Conservation (phyloP, 1,140 invertebrate species). For the Eupristina koningsbergeri region DNA sequence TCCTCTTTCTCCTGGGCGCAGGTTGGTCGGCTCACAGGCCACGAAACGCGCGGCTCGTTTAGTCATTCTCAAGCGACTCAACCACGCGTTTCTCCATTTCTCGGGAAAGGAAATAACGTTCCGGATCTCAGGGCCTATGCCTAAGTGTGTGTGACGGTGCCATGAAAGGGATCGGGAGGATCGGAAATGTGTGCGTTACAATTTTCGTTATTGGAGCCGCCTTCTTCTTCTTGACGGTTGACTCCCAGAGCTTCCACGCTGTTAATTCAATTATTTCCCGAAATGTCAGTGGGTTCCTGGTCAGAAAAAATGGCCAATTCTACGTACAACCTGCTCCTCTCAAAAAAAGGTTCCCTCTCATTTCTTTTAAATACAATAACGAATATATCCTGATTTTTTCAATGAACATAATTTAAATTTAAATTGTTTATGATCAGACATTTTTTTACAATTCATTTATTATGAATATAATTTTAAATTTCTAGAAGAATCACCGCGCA, state of each 20-base stretch:
- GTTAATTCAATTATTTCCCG: background rate
- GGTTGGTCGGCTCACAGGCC: background rate
- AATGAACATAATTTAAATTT: too few relatives aligned
- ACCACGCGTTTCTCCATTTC: background rate
- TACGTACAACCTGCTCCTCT: constrained; percentile 18
- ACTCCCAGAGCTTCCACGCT: background rate
- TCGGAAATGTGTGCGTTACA: background rate
- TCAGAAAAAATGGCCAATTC: constrained; percentile 28
- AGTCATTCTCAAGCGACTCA: background rate
- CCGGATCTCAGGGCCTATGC: too few relatives aligned
- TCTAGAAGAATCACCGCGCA: too few relatives aligned
- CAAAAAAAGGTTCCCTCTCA: background rate
- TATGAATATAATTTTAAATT: too few relatives aligned
- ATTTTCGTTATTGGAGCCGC: background rate
- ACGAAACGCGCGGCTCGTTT: background rate
- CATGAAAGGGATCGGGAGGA: background rate
- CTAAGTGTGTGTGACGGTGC: background rate
- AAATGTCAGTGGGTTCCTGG: constrained; percentile 36
- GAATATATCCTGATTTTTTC: too few relatives aligned
- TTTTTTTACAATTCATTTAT: too few relatives aligned
- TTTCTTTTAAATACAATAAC: too few relatives aligned
- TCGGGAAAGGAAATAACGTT: background rate
- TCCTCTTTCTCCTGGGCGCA: background rate
- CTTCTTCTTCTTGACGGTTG: background rate
- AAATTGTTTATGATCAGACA: too few relatives aligned